These are phyloP conservation scores for Lampris megalopsis DNA, from an alignment of 2,113 vertebrate species.

Conservation along the genomic window DNA sequence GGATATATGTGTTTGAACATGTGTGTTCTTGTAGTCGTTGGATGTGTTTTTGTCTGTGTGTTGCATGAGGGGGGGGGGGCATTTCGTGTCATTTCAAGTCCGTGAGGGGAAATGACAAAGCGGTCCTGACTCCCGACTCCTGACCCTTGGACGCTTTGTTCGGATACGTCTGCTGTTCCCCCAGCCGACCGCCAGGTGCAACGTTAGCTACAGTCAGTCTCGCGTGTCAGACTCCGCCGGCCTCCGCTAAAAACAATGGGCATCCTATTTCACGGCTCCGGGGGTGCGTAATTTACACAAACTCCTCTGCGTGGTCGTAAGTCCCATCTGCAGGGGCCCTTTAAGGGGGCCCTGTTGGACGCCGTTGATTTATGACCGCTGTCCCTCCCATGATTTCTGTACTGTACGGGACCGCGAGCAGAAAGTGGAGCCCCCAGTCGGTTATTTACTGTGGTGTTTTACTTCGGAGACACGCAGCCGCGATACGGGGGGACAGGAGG, in stretches of 20 bases:
- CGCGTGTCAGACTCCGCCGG: neutral
- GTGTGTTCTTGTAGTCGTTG: too few species aligned
- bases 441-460: conserved; percentile 77
- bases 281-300: conserved; percentile 52
- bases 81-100: too few species aligned
- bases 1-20: too few species aligned
- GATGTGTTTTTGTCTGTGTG: too few species aligned
- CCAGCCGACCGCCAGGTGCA: neutral
- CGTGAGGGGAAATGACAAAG: too few species aligned
- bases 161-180: neutral
- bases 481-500: conserved; percentile 72
- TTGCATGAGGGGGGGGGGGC: too few species aligned
- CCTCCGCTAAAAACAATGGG: conserved; percentile 52
- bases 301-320: conserved; percentile 42
- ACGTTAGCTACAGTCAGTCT: conserved; percentile 5
- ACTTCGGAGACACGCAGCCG: conserved; percentile 67
- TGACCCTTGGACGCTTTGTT: neutral
- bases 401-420: conserved; percentile 69
- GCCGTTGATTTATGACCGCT: conserved; percentile 66
- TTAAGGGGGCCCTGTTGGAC: conserved; percentile 48
- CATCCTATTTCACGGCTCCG: conserved; percentile 60
- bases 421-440: conserved; percentile 50
- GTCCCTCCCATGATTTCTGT: conserved; percentile 68
- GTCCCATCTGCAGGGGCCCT: conserved; percentile 61
- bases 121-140: too few species aligned